Evolutionary conservation across 2,113 vertebrate species (phyloP), one percentile per base, ranked within the genome.

Genomic region (Rhabdomys dilectus): DNA sequence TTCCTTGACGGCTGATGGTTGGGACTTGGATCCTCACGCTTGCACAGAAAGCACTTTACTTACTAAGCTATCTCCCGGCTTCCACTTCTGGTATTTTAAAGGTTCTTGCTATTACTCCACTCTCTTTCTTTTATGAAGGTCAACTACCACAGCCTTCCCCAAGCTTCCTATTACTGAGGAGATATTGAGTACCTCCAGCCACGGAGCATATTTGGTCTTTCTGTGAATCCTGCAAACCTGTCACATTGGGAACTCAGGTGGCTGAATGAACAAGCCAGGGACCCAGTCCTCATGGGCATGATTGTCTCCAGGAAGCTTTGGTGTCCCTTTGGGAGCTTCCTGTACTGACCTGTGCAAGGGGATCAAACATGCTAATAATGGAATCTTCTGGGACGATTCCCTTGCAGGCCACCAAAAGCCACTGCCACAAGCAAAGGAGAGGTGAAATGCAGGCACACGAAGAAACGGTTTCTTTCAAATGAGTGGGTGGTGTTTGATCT

Each of bases 401-500:
- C 10, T 87, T 26, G n/a, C n/a, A 21, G 24, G 15, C 22, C 22
- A 22, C 3, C 7, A 87, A 94, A 73, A 48, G 76, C 39, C 84
- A 51, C 81, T 8, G 12, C 36, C 77, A 53, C 39, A 66, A 88
- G 85, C 45, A 78, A 75, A 90, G 51, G 51, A 31, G 88, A 66
- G 91, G 75, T 19, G 70, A 93, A 84, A 77, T 1, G 0, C 31
- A 3, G 5, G 16, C 36, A 36, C 89, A n/a, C 31, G 73, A 84
- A 92, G 86, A 84, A 93, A 89, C 94, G 39, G 68, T 89, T 92
- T 89, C 72, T 91, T 91, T 88, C 13, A 45, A 73, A 78, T 72
- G 77, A 45, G 70, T 29, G 73, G 45, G 39, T 26, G 72, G 26
- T 78, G 34, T 34, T 92, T 94, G 62, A 86, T 85, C 60, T 89